phyloP scores from a whole-genome alignment of 2,888 invertebrate species.

The Thysanoteuthis rhombus region DNA sequence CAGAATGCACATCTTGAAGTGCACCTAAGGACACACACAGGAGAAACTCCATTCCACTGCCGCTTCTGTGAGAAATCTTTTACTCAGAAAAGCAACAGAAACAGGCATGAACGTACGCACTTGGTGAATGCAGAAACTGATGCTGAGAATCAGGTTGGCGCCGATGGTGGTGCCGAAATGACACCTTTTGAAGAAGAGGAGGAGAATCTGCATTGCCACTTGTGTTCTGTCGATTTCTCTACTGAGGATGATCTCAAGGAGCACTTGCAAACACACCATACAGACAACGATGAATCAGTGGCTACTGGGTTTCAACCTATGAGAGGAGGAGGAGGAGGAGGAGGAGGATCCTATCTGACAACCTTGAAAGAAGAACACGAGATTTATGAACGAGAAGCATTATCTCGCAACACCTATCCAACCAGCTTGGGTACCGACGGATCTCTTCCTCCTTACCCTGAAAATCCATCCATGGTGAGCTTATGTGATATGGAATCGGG shows the following conservation, averaged over 20 bases:
- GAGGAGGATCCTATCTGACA: neutral
- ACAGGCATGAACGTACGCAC: neutral
- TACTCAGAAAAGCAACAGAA: constrained; percentile 26
- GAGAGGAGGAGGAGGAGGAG: no score
- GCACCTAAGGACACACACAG: constrained; percentile 15
- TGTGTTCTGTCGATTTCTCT: neutral
- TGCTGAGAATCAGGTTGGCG: neutral
- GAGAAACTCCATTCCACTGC: constrained; percentile 25
- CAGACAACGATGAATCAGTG: neutral
- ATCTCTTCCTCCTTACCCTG: no score
- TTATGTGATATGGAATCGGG: neutral
- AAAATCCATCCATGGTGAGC: neutral
- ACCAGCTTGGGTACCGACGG: neutral
- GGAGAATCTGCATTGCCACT: neutral
- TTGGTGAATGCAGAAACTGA: neutral
- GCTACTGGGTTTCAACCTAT: neutral
- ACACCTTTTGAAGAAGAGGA: neutral
- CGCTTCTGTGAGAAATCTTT: constrained; percentile 29
- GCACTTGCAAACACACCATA: neutral
- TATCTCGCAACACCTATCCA: neutral
- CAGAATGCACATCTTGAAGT: constrained; percentile 25
- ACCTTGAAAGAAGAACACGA: neutral
- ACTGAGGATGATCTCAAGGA: neutral
- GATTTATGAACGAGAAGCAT: neutral
- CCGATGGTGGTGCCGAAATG: neutral